A percentile compares a stretch with the other conserved stretches of the same genome.
phyloP scores from a whole-genome alignment of 2,888 invertebrate species.

The Empis livida region DNA sequence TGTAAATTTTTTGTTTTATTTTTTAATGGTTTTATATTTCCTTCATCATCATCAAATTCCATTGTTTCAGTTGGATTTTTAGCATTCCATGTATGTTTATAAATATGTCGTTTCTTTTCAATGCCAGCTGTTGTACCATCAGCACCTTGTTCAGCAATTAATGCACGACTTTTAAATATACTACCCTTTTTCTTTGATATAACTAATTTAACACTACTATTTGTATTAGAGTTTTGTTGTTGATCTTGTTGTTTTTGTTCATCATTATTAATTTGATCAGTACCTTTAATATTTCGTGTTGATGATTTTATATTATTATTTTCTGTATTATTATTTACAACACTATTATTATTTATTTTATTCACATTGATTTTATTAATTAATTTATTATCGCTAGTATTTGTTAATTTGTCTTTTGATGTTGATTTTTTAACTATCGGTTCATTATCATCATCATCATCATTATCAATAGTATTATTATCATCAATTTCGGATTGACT shows the following conservation, averaged over 20 bases:
- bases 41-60: conserved; percentile 25
- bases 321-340: conserved; percentile 8
- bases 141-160: conserved; percentile 37
- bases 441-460: conserved; percentile 23
- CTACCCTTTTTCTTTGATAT: conserved; percentile 77
- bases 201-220: conserved; percentile 50
- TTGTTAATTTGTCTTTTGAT: background rate
- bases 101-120: conserved; percentile 64
- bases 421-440: conserved; percentile 2
- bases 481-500: background rate
- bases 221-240: conserved; percentile 15
- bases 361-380: conserved; percentile 6
- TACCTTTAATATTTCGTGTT: too few species aligned
- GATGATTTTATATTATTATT: background rate
- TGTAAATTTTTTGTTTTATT: conserved; percentile 17
- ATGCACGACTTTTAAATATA: conserved; percentile 74
- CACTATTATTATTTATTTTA: conserved; percentile 8
- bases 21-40: conserved; percentile 2
- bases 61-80: conserved; percentile 36
- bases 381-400: conserved; percentile 4
- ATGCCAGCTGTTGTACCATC: conserved; percentile 45
- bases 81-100: conserved; percentile 83
- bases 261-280: too few species aligned
- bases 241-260: too few species aligned
- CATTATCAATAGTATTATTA: background rate